These are phyloP conservation scores for Carassius auratus DNA, from an alignment of 2,113 vertebrate species.

Conservation along the genomic window DNA sequence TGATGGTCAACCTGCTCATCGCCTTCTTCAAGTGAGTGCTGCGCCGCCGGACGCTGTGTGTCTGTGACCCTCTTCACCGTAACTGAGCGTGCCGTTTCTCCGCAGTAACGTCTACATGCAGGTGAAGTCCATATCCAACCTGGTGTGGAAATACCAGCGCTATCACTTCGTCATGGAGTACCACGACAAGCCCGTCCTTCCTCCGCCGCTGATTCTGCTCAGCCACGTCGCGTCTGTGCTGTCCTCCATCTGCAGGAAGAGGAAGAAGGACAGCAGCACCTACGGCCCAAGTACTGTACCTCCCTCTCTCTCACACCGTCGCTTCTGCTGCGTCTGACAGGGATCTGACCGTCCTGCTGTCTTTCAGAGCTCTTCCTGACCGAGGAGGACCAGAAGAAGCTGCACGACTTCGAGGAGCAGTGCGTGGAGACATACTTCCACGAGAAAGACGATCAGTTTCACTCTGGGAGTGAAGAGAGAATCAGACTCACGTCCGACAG, in stretches of 20 bases:
- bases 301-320: background rate
- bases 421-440: conserved; percentile 99
- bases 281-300: conserved; percentile 89
- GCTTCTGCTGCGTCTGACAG: background rate
- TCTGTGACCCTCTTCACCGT: too few species aligned
- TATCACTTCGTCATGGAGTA: conserved; percentile 98
- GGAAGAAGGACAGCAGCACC: conserved; percentile 90
- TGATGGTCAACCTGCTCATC: conserved; percentile 99
- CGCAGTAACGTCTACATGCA: conserved; percentile 95
- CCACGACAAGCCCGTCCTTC: conserved; percentile 95
- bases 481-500: conserved; percentile 97
- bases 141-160: conserved; percentile 98
- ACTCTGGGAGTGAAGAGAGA: conserved; percentile 94
- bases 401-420: conserved; percentile 98
- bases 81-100: too few species aligned
- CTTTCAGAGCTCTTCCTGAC: conserved; percentile 93
- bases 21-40: conserved; percentile 96
- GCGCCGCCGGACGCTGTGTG: background rate
- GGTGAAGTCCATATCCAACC: conserved; percentile 97
- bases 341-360: background rate
- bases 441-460: conserved; percentile 96
- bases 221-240: conserved; percentile 90
- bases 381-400: conserved; percentile 98
- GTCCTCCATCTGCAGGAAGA: conserved; percentile 88
- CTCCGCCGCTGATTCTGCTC: conserved; percentile 93